A percentile compares a stretch with the other conserved stretches of the same genome.
Conservation (phyloP, 2,113 vertebrate genomes). For the Silurus asotus region DNA sequence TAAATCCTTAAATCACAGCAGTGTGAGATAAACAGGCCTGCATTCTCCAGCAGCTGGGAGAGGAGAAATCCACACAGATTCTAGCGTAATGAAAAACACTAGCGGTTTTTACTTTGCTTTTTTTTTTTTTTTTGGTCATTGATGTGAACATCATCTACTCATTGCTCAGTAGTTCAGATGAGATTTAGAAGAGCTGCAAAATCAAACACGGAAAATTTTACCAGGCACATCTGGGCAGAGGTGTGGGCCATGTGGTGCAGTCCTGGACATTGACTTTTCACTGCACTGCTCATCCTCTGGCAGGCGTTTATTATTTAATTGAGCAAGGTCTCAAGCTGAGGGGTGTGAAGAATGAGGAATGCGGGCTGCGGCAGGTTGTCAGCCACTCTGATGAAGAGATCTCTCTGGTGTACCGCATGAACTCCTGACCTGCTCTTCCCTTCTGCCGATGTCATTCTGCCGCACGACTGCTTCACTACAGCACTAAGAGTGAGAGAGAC, state of each 20-base stretch:
- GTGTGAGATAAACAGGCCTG: constrained; percentile 63
- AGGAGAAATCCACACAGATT: constrained; percentile 59
- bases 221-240: background rate
- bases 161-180: constrained; percentile 23
- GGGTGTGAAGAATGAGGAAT: constrained; percentile 60
- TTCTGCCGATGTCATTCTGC: constrained; percentile 41
- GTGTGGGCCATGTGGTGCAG: background rate
- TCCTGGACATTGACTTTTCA: background rate
- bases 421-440: constrained; percentile 49
- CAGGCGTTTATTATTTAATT: constrained; percentile 50
- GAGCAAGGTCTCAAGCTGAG: constrained; percentile 40
- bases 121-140: background rate
- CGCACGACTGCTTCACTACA: constrained; percentile 10
- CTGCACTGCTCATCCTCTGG: constrained; percentile 18
- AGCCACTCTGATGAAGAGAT: constrained; percentile 51
- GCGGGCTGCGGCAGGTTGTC: constrained; percentile 49
- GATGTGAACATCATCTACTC: constrained; percentile 34
- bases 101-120: background rate
- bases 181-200: constrained; percentile 38
- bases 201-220: constrained; percentile 19
- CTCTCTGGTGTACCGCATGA: constrained; percentile 41
- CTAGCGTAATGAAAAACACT: constrained; percentile 44
- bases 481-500: background rate
- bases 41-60: constrained; percentile 63
- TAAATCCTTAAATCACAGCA: constrained; percentile 64